A percentile compares a stretch with the other conserved stretches of the same genome.
Conservation (phyloP, 2,797 vertebrate species). For the Darevskia nairensis region DNA sequence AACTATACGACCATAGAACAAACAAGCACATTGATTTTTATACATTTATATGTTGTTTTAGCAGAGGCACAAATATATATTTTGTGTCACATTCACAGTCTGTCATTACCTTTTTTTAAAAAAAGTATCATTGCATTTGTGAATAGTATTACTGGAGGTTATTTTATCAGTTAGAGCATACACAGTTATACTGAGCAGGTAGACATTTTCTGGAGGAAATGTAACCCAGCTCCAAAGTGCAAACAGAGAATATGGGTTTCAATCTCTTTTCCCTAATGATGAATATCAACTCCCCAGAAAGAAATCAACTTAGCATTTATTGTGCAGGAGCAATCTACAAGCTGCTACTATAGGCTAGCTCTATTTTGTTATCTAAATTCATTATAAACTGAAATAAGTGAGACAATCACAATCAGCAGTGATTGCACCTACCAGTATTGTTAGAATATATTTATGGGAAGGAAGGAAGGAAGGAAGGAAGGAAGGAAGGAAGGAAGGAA, state of each 20-base stretch:
- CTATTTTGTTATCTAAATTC: conserved; percentile 17
- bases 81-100: too few species aligned
- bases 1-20: too few species aligned
- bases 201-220: neutral
- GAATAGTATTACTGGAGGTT: neutral
- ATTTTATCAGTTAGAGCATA: neutral
- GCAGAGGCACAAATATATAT: neutral
- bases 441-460: neutral
- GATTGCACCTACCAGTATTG: neutral
- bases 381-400: conserved; percentile 12
- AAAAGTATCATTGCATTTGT: too few species aligned
- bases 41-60: neutral
- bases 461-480: too few species aligned
- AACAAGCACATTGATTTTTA: neutral
- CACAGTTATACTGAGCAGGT: neutral
- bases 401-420: neutral
- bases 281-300: neutral
- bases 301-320: conserved; percentile 4
- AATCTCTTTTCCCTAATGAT: neutral
- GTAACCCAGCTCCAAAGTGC: neutral
- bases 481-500: too few species aligned
- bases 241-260: neutral
- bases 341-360: neutral
- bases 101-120: neutral
- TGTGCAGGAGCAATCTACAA: conserved; percentile 17